A percentile compares a stretch with the other conserved stretches of the same genome.
These are phyloP conservation scores for Danaus chrysippus DNA, from an alignment of 2,888 invertebrate genomes.

Conservation along the genomic window DNA sequence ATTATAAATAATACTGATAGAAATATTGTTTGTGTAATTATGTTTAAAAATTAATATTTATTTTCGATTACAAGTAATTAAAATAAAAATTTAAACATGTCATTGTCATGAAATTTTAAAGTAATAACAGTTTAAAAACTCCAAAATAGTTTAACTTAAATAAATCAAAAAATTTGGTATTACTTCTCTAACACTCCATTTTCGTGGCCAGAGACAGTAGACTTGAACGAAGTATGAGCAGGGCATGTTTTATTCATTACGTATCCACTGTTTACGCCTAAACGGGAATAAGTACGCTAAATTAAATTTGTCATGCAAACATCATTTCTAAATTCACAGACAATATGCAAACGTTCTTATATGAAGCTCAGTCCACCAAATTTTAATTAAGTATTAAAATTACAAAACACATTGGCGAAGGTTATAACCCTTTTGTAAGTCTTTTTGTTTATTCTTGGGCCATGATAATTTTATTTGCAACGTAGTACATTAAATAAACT, in stretches of 20 bases:
- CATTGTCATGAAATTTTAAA: too few species aligned
- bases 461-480: neutral
- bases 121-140: too few species aligned
- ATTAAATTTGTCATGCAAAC: constrained; percentile 74
- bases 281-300: constrained; percentile 63
- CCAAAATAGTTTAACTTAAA: neutral
- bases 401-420: constrained; percentile 3
- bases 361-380: constrained; percentile 18
- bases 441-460: neutral
- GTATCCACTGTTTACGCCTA: constrained; percentile 60
- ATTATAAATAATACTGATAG: neutral
- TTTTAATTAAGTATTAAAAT: constrained; percentile 32
- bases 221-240: constrained; percentile 64
- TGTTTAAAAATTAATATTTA: too few species aligned
- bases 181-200: constrained; percentile 25
- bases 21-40: neutral
- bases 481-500: neutral
- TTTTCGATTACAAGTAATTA: too few species aligned
- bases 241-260: constrained; percentile 73
- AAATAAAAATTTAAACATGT: too few species aligned
- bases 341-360: constrained; percentile 30
- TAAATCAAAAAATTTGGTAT: neutral
- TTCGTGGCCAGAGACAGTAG: constrained; percentile 44
- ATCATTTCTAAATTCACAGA: constrained; percentile 41
- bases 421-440: neutral